Evolutionary conservation across 2,113 vertebrate species (phyloP).

Genomic region (Enhydra lutris): DNA sequence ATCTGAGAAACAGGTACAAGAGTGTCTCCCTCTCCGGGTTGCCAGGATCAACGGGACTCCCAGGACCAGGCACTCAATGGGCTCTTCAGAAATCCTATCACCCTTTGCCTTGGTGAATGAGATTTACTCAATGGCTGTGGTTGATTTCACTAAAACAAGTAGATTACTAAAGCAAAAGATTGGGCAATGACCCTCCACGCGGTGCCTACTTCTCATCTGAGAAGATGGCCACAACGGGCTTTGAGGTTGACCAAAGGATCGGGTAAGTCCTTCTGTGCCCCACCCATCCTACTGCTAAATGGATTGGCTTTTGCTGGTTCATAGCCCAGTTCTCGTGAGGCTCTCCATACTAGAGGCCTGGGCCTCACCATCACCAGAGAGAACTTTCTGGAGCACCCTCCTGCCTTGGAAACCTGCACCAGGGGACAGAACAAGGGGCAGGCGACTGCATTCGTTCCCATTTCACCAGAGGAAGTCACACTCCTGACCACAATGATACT

Average conservation of each 20-base stretch:
- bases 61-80: neutral
- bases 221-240: neutral
- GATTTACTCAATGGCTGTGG: neutral
- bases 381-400: neutral
- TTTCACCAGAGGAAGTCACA: neutral
- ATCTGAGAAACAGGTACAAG: neutral
- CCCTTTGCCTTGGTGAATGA: neutral
- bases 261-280: neutral
- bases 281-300: neutral
- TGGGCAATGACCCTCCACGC: neutral
- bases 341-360: neutral
- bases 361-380: neutral
- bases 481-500: neutral
- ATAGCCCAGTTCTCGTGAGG: neutral
- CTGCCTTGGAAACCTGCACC: neutral
- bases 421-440: neutral
- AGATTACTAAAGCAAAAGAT: neutral
- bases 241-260: neutral
- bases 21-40: neutral
- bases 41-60: neutral
- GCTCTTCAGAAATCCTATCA: neutral
- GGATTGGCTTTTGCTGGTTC: neutral
- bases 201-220: neutral
- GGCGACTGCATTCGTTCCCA: neutral
- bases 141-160: slow-evolving; percentile 13